phyloP scores from a whole-genome alignment of 2,113 vertebrate species.

The Siniperca knerii region DNA sequence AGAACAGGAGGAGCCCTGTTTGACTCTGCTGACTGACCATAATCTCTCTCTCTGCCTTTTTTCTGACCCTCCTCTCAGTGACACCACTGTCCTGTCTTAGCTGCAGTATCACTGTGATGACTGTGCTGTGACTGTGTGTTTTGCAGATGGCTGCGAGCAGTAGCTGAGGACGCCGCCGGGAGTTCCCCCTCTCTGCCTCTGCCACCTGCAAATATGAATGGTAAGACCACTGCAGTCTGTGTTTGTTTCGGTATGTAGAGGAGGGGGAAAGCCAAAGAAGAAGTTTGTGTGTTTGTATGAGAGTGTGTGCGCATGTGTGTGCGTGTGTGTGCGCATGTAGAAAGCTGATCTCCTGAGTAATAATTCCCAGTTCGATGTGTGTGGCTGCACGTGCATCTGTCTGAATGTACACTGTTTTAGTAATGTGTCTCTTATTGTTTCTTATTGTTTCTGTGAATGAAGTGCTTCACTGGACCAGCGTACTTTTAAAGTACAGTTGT shows the following conservation, averaged over 20 bases:
- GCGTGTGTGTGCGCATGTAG: no score
- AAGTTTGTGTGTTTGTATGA: neutral
- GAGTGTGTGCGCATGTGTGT: neutral
- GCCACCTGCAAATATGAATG: conserved; percentile 79
- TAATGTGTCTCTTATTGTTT: neutral
- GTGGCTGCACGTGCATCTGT: conserved; percentile 13
- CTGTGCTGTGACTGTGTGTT: conserved; percentile 73
- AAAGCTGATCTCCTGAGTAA: neutral
- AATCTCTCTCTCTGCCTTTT: conserved; percentile 44
- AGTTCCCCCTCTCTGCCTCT: conserved; percentile 53
- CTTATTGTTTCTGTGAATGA: neutral
- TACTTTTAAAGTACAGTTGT: neutral
- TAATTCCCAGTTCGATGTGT: conserved; percentile 1
- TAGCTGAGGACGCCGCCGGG: conserved; percentile 70
- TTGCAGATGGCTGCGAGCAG: conserved; percentile 76
- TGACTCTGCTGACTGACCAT: conserved; percentile 76
- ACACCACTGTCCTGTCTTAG: conserved; percentile 56
- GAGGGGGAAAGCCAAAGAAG: neutral
- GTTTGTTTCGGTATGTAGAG: conserved; percentile 24
- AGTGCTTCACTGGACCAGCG: neutral
- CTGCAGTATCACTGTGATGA: conserved; percentile 76
- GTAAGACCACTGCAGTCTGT: conserved; percentile 67
- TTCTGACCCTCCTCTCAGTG: conserved; percentile 35
- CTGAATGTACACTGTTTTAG: neutral
- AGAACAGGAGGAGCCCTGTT: conserved; percentile 79